phyloP scores from a whole-genome alignment of 2,888 invertebrate genomes.

The Drosophila eohydei region DNA sequence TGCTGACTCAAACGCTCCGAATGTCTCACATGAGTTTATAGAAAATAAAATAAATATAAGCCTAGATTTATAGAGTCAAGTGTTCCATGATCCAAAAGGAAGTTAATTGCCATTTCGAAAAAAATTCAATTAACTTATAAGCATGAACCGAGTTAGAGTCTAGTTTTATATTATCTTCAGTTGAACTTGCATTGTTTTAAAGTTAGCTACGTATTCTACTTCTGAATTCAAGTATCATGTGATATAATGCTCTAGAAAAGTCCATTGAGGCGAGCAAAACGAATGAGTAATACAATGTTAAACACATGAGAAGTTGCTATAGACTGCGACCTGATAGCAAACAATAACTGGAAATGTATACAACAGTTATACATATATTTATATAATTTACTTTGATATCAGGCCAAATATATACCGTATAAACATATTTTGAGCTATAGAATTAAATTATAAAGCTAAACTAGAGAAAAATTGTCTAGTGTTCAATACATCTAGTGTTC shows the following conservation, averaged over 20 bases:
- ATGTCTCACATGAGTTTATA: not conserved
- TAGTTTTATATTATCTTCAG: not conserved
- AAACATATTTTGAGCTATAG: not conserved
- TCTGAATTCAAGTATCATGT: not conserved
- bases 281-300: not conserved
- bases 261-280: not conserved
- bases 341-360: not conserved
- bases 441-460: not conserved
- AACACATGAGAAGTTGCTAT: not conserved
- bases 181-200: not conserved
- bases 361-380: not conserved
- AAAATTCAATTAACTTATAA: not conserved
- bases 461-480: too few relatives aligned
- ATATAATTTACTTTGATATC: not conserved
- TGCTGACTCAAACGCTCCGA: too few relatives aligned
- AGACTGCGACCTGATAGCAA: not conserved
- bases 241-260: not conserved
- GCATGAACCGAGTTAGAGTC: not conserved
- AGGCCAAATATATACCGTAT: not conserved
- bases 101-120: not conserved
- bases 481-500: too few relatives aligned
- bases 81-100: not conserved
- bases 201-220: not conserved
- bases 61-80: too few relatives aligned
- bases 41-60: not conserved